These are phyloP conservation scores for Lysiphlebus fabarum DNA, from an alignment of 1,140 invertebrate species.

Conservation along the genomic window DNA sequence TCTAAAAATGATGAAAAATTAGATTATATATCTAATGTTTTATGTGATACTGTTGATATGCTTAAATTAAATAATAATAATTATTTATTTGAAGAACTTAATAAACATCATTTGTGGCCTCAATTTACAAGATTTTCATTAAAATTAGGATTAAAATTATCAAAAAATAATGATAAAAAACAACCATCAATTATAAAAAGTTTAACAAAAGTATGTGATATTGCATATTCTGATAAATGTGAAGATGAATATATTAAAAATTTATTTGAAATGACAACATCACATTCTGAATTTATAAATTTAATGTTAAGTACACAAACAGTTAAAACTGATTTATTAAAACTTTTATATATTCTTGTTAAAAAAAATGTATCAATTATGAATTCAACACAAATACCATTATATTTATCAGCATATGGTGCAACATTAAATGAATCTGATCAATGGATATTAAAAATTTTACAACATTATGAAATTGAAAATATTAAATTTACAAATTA, in stretches of 20 bases:
- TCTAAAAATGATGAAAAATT: slow-evolving; percentile 50
- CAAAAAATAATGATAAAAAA: slow-evolving; percentile 42
- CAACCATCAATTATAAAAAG: slow-evolving; percentile 55
- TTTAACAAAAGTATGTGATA: slow-evolving; percentile 58
- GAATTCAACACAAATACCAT: slow-evolving; percentile 63
- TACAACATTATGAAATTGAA: slow-evolving; percentile 63
- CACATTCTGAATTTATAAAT: slow-evolving; percentile 71
- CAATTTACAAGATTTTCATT: slow-evolving; percentile 65
- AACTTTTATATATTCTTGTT: slow-evolving; percentile 61
- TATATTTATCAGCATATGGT: slow-evolving; percentile 70
- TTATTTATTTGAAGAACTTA: slow-evolving; percentile 52
- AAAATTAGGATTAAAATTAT: slow-evolving; percentile 62
- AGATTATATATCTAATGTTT: slow-evolving; percentile 44
- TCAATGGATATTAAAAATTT: slow-evolving; percentile 60
- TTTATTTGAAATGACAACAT: slow-evolving; percentile 70
- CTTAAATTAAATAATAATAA: slow-evolving; percentile 41
- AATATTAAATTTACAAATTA: slow-evolving; percentile 63
- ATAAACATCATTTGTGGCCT: slow-evolving; percentile 61
- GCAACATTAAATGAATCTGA: slow-evolving; percentile 65
- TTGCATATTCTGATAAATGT: slow-evolving; percentile 54
- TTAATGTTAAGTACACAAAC: slow-evolving; percentile 56
- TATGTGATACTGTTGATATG: slow-evolving; percentile 33
- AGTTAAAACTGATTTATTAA: slow-evolving; percentile 57
- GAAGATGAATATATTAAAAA: slow-evolving; percentile 56
- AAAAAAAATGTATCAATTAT: slow-evolving; percentile 62